Percentiles rank a stretch among this genome's conserved stretches.
phyloP scores from a whole-genome alignment of 2,113 vertebrate genomes.

The Rhinolophus ferrumequinum region DNA sequence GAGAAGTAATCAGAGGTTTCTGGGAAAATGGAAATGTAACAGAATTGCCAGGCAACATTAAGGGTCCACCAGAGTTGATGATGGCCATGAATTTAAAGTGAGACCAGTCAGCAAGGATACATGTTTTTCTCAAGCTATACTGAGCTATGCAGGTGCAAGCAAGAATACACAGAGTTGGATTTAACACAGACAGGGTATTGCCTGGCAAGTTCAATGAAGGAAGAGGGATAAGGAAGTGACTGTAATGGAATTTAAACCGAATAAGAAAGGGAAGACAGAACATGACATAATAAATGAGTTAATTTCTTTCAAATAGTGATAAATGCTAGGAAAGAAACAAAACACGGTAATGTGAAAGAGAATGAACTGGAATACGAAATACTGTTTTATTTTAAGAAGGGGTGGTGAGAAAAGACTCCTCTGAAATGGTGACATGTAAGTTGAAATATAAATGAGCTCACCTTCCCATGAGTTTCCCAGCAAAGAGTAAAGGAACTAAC shows the following conservation, averaged over 20 bases:
- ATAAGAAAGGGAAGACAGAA: neutral
- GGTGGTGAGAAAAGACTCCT: neutral
- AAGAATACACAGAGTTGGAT: neutral
- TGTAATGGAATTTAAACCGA: neutral
- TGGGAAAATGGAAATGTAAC: neutral
- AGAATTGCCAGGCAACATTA: neutral
- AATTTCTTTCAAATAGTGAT: neutral
- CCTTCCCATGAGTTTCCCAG: neutral
- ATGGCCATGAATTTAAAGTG: neutral
- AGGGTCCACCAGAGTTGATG: no score
- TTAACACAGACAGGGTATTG: neutral
- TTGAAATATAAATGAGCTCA: neutral
- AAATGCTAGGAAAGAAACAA: neutral
- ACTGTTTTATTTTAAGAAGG: neutral
- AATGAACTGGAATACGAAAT: neutral
- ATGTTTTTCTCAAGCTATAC: neutral
- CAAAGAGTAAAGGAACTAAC: neutral
- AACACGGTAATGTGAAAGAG: neutral
- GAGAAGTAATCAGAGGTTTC: neutral
- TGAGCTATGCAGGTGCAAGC: no score
- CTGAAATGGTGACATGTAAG: neutral
- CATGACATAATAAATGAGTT: neutral
- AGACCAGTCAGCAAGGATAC: neutral
- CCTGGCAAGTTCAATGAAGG: neutral
- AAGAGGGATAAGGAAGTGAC: neutral